Base-by-base conservation (phyloP, 2,888 invertebrate species). In the Diarsia mendica region DNA sequence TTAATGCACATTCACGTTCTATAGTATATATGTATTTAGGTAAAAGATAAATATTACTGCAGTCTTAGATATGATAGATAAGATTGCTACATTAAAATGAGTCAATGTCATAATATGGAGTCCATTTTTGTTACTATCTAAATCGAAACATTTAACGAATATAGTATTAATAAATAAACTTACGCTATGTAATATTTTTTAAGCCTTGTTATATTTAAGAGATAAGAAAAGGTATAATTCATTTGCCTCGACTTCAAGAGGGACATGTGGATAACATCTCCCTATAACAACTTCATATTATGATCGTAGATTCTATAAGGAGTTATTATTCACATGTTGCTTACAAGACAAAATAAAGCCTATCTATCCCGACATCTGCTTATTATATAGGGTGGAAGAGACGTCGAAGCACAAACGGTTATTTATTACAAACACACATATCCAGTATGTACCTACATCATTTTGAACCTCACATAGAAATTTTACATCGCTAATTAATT, bases 31-130 rank as follows among this genome's bases (percentile, higher is more conserved):
- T 55, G 15, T 73, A 67, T 75, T 51, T 68, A 63, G 33, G 28
- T 80, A 83, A 80, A 51, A 75, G 69, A 83, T 79, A 83, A 67
- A 69, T 72, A 80, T 80, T 58, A 77, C 77, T 77, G 81, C 84
- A 83, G 84, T 77, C 84, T 83, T 76, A 64, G 69, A 69, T 70
- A 84, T 67, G 60, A 49, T 13, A 82, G 80, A 84, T 83, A 84
- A 80, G 81, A 80, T 80, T 63, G 72, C 75, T 39, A 61, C 58
- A 48, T 66, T 48, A 58, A 68, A 79, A 67, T 73, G 53, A 72
- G 66, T 76, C 80, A 80, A 76, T 72, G 72, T 76, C 80, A 70
- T 48, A 20, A 70, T 48, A 20, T 49, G 49, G n/a, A 39, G 55
- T 74, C 53, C 15, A 51, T 58, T 72, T 77, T 67, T 51, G 51